Base-by-base conservation (phyloP, 2,797 vertebrate species). In the Craterocephalus amniculus region DNA sequence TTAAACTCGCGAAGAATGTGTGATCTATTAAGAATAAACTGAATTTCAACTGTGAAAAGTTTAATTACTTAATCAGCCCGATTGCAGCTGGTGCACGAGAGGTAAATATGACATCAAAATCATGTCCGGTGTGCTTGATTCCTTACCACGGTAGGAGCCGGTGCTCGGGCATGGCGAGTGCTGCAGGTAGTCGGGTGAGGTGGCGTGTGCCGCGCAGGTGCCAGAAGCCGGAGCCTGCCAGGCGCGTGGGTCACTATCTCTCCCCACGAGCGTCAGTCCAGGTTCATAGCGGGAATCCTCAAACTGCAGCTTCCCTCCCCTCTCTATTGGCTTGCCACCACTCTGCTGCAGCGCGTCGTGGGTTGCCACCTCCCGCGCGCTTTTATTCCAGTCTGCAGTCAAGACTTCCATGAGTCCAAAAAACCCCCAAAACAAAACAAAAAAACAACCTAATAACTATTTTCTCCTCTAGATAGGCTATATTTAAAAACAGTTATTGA, bases 211-310 rank as follows among this genome's bases (percentile, higher is more conserved):
- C 85, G 91, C 90, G 86, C 94, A 95, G 87, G 94, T 92, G 92
- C 94, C 94, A 77, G 94, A 83, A 67, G 93, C 78, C 58, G 95
- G 91, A 89, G 94, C 93, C 90, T 97, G 94, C 97, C 97, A 98
- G 92, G 94, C 94, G 88, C 96, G 93, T 93, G 96, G 95, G 91
- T 96, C 95, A 62, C 89, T 93, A 91, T 84, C 79, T 80, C 92
- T 82, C 86, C 95, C 95, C 93, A 95, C 92, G 89, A 96, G 93
- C 87, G 93, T 90, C 89, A 94, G 82, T 77, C 88, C 85, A 7
- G 93, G 75, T 13, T 92, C 90, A 88, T 93, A 93, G 88, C 76
- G 36, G 86, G 87, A 71, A 76, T 78, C 83, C 65, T 80, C 89
- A 2, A 74, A 69, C 45, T 85, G 92, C 78, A 89, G 80, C 75